Evolutionary conservation across 2,113 vertebrate species (phyloP), one percentile per base, ranked within the genome.

Genomic region (Paraplagusia blochii): DNA sequence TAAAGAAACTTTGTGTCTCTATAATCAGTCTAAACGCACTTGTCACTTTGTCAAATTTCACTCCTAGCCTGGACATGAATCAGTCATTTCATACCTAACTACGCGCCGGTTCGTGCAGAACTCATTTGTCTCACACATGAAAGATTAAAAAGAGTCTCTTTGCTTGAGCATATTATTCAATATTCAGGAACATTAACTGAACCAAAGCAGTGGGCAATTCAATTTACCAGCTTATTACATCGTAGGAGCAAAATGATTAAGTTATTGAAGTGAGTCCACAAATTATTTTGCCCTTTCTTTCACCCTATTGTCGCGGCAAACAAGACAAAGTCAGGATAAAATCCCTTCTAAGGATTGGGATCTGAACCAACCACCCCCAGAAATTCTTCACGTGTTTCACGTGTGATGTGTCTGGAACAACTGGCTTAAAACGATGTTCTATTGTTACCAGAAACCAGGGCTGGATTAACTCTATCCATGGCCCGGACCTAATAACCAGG

Each of bases 71-170:
- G 50, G 65, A 73, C 56, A 51, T 70, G 22, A 44, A 43, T 71
- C 72, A 68, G 43, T 56, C 9, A 2, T 9, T 45, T 42, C 3
- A 38, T 17, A 17, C n/a, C 11, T 40, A 59, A 51, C 1, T 19
- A 29, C 53, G 59, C 40, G 44, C 11, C 64, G 69, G 45, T 46
- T 33, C 1, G 11, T n/a, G 29, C 14, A 45, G 52, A 40, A 51
- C 63, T 42, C 51, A 54, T 63, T 74, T 76, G 62, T 74, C 44
- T 77, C 61, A 39, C 38, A 47, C 16, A 17, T 40, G 34, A 48
- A 38, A 39, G 63, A 70, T 79, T 57, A 66, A 76, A 71, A 17
- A 40, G 44, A 56, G 50, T 64, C 53, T 69, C 71, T 73, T 69
- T 52, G 22, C 59, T 64, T 69, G 68, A 71, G 58, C 46, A 58